phyloP scores from a whole-genome alignment of 2,797 vertebrate species.

The Enoplosus armatus region DNA sequence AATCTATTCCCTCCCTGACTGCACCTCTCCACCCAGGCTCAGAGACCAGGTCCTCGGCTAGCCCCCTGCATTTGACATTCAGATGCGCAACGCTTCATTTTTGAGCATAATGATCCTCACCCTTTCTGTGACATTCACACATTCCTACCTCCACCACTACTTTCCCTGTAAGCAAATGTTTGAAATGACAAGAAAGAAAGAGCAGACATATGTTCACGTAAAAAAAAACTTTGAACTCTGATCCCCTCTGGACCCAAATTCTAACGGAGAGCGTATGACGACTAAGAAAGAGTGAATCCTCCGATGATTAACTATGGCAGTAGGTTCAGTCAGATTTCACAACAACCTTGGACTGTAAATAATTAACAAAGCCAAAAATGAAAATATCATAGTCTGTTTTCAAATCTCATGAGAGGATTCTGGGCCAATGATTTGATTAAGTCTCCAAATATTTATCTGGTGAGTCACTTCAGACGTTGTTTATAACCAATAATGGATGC shows the following conservation, averaged over 20 bases:
- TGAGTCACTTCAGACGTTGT: conserved; percentile 51
- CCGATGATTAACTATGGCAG: conserved; percentile 26
- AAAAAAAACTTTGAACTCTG: too few species aligned
- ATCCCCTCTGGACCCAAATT: too few species aligned
- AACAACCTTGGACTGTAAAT: conserved; percentile 46
- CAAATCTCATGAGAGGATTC: conserved; percentile 38
- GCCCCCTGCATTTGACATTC: conserved; percentile 75
- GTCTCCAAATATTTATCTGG: conserved; percentile 60
- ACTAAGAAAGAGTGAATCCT: conserved; percentile 6
- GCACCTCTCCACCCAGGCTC: conserved; percentile 69
- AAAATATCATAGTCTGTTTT: conserved; percentile 43
- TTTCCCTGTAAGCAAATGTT: conserved; percentile 55
- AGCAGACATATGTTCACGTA: conserved; percentile 30
- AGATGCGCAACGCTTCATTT: conserved; percentile 65
- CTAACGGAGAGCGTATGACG: conserved; percentile 22
- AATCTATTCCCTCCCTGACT: conserved; percentile 74
- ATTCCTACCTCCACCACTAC: conserved; percentile 41
- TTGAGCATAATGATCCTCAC: conserved; percentile 71
- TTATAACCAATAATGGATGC: conserved; percentile 47
- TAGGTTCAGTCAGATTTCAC: conserved; percentile 45
- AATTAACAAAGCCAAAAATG: conserved; percentile 33
- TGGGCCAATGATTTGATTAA: conserved; percentile 50
- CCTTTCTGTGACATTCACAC: conserved; percentile 75
- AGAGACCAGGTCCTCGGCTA: conserved; percentile 63
- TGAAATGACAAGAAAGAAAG: conserved; percentile 56